Base-by-base conservation (phyloP, 2,888 invertebrate species). In the Epirrita christyi region DNA sequence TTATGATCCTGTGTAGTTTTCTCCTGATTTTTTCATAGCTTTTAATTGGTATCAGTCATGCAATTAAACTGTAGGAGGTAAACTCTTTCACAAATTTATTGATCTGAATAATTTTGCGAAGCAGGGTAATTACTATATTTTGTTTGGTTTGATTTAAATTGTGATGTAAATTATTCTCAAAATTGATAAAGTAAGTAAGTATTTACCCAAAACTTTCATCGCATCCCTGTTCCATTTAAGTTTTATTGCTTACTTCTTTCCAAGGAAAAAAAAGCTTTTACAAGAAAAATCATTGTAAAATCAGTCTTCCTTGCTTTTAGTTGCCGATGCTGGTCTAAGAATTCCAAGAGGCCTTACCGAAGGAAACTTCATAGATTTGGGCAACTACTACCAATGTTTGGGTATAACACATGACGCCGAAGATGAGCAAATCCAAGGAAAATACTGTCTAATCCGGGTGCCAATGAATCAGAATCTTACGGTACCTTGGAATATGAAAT, bases 371-470 rank as follows among this genome's bases (percentile, higher is more conserved):
- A 11, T 65, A 1, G 81, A 83, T 28, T 47, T 78, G 41, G 83
- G 82, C 4, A 80, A 76, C 64, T 83, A 81, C 46, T 67, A 73
- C 34, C 80, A 78, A 70, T 83, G 83, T 36, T 60, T 83, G 6
- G 69, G 61, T 2, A 75, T 82, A 14, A 64, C 61, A 2, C 61
- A 73, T 15, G 53, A 55, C 8, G 21, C 55, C 6, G 51, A 62
- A 34, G 64, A 64, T 6, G 61, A 61, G 46, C 45, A 65, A 8
- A 69, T 82, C 0, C 67, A 75, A 63, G 82, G 83, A 6, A 83
- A 83, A 59, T 82, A 77, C 49, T 86, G 86, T 37, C 66, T 80
- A 32, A 78, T 81, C 14, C 40, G 34, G 0, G 65, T 80, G 2
- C 77, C 78, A 0, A 4, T 75, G 29, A 49, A 62, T 8, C 80